Evolutionary conservation across 2,888 invertebrate species (phyloP).

Genomic region (Epistrophe grossulariae): DNA sequence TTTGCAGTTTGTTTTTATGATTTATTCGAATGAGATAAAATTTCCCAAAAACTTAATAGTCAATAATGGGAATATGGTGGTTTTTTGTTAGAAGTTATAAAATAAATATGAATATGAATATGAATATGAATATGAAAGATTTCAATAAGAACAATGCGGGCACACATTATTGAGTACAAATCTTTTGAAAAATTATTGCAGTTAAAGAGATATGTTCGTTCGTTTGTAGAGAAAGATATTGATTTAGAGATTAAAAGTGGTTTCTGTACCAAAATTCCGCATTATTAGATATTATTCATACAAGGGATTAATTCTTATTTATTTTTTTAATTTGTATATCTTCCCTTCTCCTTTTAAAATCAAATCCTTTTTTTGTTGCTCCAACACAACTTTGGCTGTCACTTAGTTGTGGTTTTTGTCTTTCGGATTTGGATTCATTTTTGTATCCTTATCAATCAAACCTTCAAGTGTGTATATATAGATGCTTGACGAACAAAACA

Average conservation of each 20-base stretch:
- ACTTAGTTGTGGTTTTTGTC: conserved; percentile 32
- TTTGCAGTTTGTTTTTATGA: conserved; percentile 42
- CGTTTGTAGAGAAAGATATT: neutral
- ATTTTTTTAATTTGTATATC: neutral
- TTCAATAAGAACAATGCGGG: conserved; percentile 19
- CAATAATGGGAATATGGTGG: conserved; percentile 25
- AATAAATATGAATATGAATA: too few relatives aligned
- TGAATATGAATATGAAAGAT: too few relatives aligned
- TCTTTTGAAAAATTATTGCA: conserved; percentile 37
- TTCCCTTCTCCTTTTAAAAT: neutral
- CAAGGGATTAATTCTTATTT: neutral
- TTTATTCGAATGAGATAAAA: conserved; percentile 24
- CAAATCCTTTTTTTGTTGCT: neutral
- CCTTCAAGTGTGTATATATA: conserved; percentile 35
- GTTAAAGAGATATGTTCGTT: neutral
- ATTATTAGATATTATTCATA: conserved; percentile 8
- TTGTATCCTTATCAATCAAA: conserved; percentile 42
- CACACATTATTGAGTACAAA: conserved; percentile 11
- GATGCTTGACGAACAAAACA: neutral
- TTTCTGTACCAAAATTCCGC: neutral
- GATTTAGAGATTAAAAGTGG: conserved; percentile 19
- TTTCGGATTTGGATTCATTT: conserved; percentile 29
- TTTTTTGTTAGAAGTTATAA: conserved; percentile 13
- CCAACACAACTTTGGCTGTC: conserved; percentile 22
- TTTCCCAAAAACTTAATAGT: conserved; percentile 5